These are phyloP conservation scores for Crepidodera aurea DNA, from an alignment of 2,888 invertebrate species.

Conservation along the genomic window DNA sequence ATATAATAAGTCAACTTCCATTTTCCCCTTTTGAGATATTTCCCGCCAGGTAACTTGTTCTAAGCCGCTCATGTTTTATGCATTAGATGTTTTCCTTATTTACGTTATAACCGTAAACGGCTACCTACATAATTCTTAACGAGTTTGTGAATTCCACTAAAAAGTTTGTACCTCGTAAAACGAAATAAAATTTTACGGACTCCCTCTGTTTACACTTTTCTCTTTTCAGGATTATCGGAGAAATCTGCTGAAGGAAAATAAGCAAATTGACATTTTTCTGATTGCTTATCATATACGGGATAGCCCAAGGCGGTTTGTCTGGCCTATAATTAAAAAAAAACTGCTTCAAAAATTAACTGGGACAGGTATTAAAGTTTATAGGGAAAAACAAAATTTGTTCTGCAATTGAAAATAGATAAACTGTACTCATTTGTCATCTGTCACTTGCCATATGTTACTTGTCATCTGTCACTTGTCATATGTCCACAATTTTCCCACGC, in stretches of 20 bases:
- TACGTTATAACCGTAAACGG: slow-evolving; percentile 59
- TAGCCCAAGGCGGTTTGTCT: too few species aligned
- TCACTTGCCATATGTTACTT: too few species aligned
- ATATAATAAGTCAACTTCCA: slow-evolving; percentile 25
- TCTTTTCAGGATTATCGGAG: slow-evolving; percentile 1
- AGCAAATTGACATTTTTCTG: too few species aligned
- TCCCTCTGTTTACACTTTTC: slow-evolving; percentile 20
- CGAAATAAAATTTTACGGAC: slow-evolving; percentile 24
- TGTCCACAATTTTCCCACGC: too few species aligned
- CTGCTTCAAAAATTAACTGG: too few species aligned
- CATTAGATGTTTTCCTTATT: slow-evolving; percentile 61
- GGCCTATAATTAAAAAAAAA: too few species aligned
- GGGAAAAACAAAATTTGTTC: too few species aligned
- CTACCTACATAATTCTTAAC: slow-evolving; percentile 55
- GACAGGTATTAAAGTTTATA: too few species aligned
- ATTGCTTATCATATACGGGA: too few species aligned
- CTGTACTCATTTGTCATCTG: too few species aligned
- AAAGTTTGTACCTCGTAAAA: slow-evolving; percentile 46
- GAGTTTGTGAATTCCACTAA: slow-evolving; percentile 37
- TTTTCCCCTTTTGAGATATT: slow-evolving; percentile 26
- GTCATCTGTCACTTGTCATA: too few species aligned
- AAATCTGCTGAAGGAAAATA: slow-evolving; percentile 4
- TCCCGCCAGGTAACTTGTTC: slow-evolving; percentile 34
- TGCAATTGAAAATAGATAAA: too few species aligned
- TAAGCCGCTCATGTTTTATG: slow-evolving; percentile 59